phyloP scores from a whole-genome alignment of 2,888 invertebrate genomes.

The Dryadula phaetusa region DNA sequence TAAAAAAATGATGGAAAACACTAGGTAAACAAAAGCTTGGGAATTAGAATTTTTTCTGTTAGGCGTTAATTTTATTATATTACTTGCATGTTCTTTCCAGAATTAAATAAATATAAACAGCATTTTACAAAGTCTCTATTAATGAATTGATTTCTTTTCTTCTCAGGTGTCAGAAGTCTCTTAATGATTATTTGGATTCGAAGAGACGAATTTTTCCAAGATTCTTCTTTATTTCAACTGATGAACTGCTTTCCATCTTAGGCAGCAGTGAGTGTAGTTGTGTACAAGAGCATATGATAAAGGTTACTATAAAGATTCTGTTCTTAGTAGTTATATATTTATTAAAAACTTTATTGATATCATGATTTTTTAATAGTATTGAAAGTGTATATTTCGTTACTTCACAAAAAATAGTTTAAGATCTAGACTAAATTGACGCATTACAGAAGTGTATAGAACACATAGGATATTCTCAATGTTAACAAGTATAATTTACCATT shows the following conservation, averaged over 20 bases:
- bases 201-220: conserved; percentile 95
- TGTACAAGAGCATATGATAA: conserved; percentile 97
- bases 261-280: conserved; percentile 93
- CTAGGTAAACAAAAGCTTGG: too few species aligned
- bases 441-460: too few species aligned
- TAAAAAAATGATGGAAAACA: too few species aligned
- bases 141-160: not conserved
- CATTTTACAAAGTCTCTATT: too few species aligned
- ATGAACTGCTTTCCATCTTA: conserved; percentile 94
- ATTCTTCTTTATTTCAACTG: conserved; percentile 97
- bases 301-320: conserved; percentile 76
- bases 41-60: too few species aligned
- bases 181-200: conserved; percentile 94
- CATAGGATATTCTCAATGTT: too few species aligned
- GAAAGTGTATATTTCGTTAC: not conserved
- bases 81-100: too few species aligned
- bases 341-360: too few species aligned
- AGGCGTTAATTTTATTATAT: too few species aligned
- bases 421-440: not conserved
- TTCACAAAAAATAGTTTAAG: not conserved
- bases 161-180: conserved; percentile 92
- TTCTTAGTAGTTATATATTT: too few species aligned
- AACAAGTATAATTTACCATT: too few species aligned
- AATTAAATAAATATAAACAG: not conserved
- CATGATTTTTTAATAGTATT: not conserved